Evolutionary conservation across 2,113 vertebrate genomes (phyloP).

Genomic region (Callocephalon fimbriatum): DNA sequence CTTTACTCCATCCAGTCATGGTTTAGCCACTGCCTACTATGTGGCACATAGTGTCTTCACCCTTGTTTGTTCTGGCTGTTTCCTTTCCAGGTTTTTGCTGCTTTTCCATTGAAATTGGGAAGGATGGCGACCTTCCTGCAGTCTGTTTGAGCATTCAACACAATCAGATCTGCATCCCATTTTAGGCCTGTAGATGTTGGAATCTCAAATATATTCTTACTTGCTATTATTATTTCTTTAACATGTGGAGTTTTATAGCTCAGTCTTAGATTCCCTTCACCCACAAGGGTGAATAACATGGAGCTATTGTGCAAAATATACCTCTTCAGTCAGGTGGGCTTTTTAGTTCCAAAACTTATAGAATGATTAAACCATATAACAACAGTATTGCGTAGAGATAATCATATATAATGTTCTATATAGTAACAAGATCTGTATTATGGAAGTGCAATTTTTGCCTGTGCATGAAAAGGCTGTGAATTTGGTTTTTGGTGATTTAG

Average conservation of each 20-base stretch:
- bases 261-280: not conserved
- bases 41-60: not conserved
- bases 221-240: not conserved
- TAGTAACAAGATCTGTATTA: not conserved
- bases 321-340: not conserved
- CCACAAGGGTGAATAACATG: not conserved
- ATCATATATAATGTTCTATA: not conserved
- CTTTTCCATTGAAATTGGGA: not conserved
- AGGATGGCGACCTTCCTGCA: not conserved
- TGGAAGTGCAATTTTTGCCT: not conserved
- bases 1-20: slow-evolving; percentile 1
- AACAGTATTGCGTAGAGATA: not conserved
- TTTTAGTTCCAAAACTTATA: not conserved
- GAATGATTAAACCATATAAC: not conserved
- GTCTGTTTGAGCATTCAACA: not conserved
- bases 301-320: not conserved
- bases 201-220: not conserved
- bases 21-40: not conserved
- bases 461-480: not conserved
- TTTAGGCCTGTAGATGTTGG: not conserved
- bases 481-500: not conserved
- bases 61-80: not conserved
- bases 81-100: not conserved
- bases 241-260: not conserved
- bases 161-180: not conserved